Evolutionary conservation across 2,888 invertebrate species (phyloP).

Genomic region (Hymenopus coronatus): DNA sequence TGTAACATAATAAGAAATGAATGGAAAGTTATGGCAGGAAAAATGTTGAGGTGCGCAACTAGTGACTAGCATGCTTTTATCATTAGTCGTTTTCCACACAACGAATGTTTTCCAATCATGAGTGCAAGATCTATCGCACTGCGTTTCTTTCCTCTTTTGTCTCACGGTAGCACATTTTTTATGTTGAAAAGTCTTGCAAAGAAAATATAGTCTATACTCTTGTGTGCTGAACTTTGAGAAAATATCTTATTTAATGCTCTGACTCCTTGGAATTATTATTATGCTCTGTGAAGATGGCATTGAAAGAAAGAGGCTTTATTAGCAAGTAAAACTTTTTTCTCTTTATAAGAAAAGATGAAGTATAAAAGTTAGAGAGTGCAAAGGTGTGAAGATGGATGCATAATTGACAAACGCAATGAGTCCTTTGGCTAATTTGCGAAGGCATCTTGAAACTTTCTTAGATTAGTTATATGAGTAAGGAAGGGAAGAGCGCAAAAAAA

Average conservation of each 20-base stretch:
- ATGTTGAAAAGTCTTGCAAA: no score
- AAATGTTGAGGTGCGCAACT: no score
- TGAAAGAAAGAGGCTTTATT: conserved; percentile 5
- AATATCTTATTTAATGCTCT: background rate
- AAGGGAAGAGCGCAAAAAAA: background rate
- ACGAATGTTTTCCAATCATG: no score
- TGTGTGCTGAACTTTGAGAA: background rate
- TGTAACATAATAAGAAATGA: no score
- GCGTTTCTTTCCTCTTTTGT: no score
- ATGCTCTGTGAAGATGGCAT: background rate
- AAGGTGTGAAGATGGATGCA: conserved; percentile 38
- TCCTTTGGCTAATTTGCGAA: conserved; percentile 32
- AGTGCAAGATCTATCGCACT: no score
- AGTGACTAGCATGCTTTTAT: no score
- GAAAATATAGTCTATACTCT: background rate
- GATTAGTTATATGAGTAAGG: background rate
- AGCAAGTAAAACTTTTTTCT: conserved; percentile 15
- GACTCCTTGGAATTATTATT: background rate
- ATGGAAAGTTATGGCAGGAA: no score
- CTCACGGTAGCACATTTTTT: no score
- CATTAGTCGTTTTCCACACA: no score
- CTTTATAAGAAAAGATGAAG: background rate
- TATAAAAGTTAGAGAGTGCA: conserved; percentile 4
- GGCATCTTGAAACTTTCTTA: conserved; percentile 11
- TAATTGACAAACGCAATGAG: conserved; percentile 51